Percentiles rank a stretch among this genome's conserved stretches.
These are phyloP conservation scores for Hetaerina titia DNA, from an alignment of 2,888 invertebrate genomes.

Conservation along the genomic window DNA sequence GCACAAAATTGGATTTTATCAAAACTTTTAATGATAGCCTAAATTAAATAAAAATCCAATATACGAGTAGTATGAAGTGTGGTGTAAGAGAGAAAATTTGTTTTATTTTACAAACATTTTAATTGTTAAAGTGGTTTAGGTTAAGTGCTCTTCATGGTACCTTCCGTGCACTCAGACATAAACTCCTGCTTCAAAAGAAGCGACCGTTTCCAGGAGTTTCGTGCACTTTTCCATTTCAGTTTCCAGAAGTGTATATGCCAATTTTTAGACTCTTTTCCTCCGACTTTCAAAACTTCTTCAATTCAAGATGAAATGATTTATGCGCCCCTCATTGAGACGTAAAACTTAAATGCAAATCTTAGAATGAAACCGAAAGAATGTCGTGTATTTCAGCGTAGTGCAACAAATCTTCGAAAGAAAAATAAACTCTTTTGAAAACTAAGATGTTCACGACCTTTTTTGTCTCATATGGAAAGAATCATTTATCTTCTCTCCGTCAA, in stretches of 20 bases:
- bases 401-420: slow-evolving; percentile 17
- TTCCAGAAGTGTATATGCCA: slow-evolving; percentile 28
- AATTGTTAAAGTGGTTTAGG: neutral
- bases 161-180: neutral
- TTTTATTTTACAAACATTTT: too few species aligned
- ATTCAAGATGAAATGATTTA: slow-evolving; percentile 63
- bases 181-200: neutral
- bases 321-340: slow-evolving; percentile 39
- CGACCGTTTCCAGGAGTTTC: neutral
- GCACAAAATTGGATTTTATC: too few species aligned
- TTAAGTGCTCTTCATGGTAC: neutral
- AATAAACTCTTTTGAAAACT: neutral
- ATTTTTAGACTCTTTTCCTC: neutral
- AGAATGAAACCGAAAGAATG: neutral
- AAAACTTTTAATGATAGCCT: too few species aligned
- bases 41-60: too few species aligned
- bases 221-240: slow-evolving; percentile 30
- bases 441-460: neutral
- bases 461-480: neutral
- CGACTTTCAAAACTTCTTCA: slow-evolving; percentile 44
- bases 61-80: too few species aligned
- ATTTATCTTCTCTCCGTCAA: neutral
- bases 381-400: neutral
- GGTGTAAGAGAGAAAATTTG: too few species aligned
- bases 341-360: slow-evolving; percentile 58